Evolutionary conservation across 1,140 invertebrate genomes (phyloP).

Genomic region (Lucilia sericata): DNA sequence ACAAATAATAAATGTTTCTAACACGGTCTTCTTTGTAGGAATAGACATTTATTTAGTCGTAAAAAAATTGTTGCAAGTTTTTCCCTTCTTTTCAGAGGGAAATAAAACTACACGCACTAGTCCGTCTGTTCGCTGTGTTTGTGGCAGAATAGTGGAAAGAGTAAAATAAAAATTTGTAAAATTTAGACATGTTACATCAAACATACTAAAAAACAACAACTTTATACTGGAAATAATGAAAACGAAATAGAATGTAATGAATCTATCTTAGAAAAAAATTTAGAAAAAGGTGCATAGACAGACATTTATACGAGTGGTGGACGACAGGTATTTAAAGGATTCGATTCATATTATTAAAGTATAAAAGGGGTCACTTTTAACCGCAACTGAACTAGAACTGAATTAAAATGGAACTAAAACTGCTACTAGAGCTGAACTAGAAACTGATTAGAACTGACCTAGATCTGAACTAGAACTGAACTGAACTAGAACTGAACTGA

Average conservation of each 20-base stretch:
- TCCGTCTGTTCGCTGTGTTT: neutral
- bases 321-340: neutral
- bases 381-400: too few species aligned
- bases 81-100: neutral
- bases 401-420: too few species aligned
- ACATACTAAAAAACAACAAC: neutral
- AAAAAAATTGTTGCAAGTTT: neutral
- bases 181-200: constrained; percentile 22
- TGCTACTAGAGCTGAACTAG: too few species aligned
- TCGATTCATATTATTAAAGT: neutral
- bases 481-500: too few species aligned
- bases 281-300: neutral
- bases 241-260: neutral
- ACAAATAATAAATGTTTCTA: constrained; percentile 15
- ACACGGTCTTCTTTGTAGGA: constrained; percentile 5
- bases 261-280: neutral
- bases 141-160: neutral
- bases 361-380: too few species aligned
- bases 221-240: neutral
- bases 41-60: neutral
- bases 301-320: neutral
- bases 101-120: neutral
- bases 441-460: too few species aligned
- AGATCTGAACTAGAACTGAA: too few species aligned
- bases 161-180: neutral